Evolutionary conservation across 2,888 invertebrate species (phyloP), one percentile per base, ranked within the genome.

Genomic region (Automeris io): DNA sequence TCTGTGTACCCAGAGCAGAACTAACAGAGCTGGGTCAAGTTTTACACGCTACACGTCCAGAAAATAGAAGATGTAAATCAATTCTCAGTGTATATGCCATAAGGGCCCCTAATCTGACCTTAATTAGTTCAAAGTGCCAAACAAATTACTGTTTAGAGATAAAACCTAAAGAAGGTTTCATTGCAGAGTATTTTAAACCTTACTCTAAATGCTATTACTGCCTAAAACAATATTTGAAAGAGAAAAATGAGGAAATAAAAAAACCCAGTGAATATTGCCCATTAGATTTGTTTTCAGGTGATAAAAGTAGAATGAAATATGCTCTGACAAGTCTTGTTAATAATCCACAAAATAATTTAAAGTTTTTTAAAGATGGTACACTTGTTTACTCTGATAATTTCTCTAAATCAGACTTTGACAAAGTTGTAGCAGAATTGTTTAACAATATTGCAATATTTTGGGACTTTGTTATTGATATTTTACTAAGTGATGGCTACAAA

Each of bases 211-310:
- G 90, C 55, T 88, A 89, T 54, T 89, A 81, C 54, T 88, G 90
- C 53, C 57, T 90, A 26, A 90, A 90, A 61, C 90, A 90, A 52
- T 78, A 77, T 67, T 50, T 76, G 25, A 87, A 91, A 86, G 54
- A 90, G 40, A 73, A 85, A 58, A 69, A 83, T 19, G 77, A 81
- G n/a, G 72, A 87, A 42, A 89, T 91, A 43, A 53, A 68, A 19
- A 54, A 58, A 3, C 70, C 79, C 26, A 92, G 91, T 58, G 63
- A 71, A n/a, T 93, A 92, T 59, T 93, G 93, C 54, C 93, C 93
- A 0, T 64, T 93, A 39, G 91, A 92, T 61, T 74, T 93, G 21
- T 93, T 91, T 75, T 92, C 92, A 44, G 92, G 92, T 26, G 70
- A 88, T 42, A 75, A 60, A 47, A 42, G 45, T 8, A 75, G 89